Evolutionary conservation across 2,797 vertebrate genomes (phyloP).

Genomic region (Glyptemys insculpta): DNA sequence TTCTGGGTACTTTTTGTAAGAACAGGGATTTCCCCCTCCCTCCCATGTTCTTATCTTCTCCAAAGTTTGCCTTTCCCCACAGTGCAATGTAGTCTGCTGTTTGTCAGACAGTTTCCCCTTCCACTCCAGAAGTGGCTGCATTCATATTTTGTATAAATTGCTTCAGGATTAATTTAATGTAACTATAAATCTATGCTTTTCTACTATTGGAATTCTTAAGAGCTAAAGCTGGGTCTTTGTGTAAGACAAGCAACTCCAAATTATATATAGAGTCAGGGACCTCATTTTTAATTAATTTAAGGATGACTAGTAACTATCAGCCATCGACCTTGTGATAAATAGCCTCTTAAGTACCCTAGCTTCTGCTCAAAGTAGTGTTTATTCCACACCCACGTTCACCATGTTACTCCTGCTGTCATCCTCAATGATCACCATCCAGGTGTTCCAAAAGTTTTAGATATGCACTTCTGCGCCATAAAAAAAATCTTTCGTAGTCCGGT

Average conservation of each 20-base stretch:
- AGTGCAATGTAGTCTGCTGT: too few relatives aligned
- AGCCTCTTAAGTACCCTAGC: not conserved
- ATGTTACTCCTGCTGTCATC: not conserved
- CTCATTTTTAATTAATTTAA: not conserved
- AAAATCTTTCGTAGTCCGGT: not conserved
- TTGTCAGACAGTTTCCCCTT: too few relatives aligned
- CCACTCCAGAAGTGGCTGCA: not conserved
- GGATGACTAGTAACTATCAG: not conserved
- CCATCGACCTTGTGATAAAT: not conserved
- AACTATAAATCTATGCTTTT: not conserved
- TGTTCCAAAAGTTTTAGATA: not conserved
- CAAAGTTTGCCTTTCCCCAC: too few relatives aligned
- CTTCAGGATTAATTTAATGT: not conserved
- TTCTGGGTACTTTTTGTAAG: too few relatives aligned
- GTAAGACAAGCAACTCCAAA: not conserved
- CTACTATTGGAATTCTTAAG: not conserved
- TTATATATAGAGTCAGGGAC: not conserved
- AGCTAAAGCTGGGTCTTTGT: not conserved
- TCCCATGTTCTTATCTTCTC: too few relatives aligned
- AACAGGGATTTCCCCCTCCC: too few relatives aligned
- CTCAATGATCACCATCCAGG: not conserved
- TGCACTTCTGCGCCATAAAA: not conserved
- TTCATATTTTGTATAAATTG: not conserved
- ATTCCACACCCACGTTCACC: not conserved
- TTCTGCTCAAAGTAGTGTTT: not conserved